These are phyloP conservation scores for Monochamus saltuarius DNA, from an alignment of 1,140 invertebrate genomes.

Conservation along the genomic window DNA sequence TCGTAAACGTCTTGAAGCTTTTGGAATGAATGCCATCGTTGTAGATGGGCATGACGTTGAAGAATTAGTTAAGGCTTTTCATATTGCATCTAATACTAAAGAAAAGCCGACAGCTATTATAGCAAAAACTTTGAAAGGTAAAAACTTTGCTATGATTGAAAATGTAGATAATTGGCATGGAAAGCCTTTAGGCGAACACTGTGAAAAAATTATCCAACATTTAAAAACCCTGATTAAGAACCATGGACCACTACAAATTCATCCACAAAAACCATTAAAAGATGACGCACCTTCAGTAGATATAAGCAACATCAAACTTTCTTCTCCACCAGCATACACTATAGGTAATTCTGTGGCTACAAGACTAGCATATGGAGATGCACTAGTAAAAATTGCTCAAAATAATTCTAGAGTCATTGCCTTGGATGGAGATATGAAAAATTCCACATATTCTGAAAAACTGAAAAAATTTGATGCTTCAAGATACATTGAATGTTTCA, in stretches of 20 bases:
- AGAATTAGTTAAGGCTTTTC: constrained; percentile 84
- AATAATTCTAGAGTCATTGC: constrained; percentile 85
- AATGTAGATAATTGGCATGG: constrained; percentile 97
- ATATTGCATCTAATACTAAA: constrained; percentile 74
- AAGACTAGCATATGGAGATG: constrained; percentile 88
- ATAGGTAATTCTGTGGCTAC: constrained; percentile 83
- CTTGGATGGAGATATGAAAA: constrained; percentile 96
- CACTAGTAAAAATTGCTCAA: constrained; percentile 85
- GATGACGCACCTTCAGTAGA: constrained; percentile 71
- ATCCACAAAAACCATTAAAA: constrained; percentile 66
- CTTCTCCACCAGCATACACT: constrained; percentile 85
- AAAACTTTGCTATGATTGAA: constrained; percentile 83
- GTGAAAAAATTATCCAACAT: constrained; percentile 72
- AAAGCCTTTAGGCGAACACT: constrained; percentile 86
- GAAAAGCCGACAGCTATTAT: constrained; percentile 91
- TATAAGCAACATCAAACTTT: constrained; percentile 74
- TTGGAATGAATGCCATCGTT: constrained; percentile 89
- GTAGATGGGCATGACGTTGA: constrained; percentile 97
- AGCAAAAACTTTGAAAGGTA: constrained; percentile 96
- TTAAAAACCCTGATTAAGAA: constrained; percentile 69
- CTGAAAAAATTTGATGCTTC: constrained; percentile 73
- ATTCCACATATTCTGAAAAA: constrained; percentile 96
- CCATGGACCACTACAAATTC: constrained; percentile 56
- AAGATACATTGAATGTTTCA: constrained; percentile 96
- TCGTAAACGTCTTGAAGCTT: constrained; percentile 82